Conservation (phyloP, 1,140 invertebrate genomes). For the Philaenus spumarius region DNA sequence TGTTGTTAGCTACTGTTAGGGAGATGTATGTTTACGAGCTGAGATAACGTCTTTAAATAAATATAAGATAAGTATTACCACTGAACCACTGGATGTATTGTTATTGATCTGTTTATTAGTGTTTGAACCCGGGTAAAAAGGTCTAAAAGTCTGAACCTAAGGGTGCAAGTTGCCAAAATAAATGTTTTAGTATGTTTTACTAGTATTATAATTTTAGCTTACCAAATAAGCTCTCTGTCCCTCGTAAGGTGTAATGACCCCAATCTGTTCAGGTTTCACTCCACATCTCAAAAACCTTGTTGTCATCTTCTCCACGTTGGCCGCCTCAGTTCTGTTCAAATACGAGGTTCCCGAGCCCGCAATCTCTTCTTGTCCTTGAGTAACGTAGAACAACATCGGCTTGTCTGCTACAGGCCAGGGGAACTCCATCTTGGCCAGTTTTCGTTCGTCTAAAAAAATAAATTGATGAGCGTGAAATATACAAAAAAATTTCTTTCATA, state of each 20-base stretch:
- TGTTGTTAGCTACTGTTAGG: no score
- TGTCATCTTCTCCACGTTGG: slow-evolving; percentile 96
- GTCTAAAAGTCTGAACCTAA: no score
- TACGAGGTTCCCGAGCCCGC: slow-evolving; percentile 97
- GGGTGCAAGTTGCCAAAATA: no score
- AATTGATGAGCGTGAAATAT: background rate
- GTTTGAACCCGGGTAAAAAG: no score
- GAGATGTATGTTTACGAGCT: no score
- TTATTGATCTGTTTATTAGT: no score
- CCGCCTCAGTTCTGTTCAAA: slow-evolving; percentile 95
- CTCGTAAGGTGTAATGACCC: slow-evolving; percentile 99
- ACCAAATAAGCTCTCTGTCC: slow-evolving; percentile 96
- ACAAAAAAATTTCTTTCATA: background rate
- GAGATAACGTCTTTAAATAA: no score
- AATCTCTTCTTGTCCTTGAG: slow-evolving; percentile 97
- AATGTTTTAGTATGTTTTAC: no score
- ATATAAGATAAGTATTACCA: no score
- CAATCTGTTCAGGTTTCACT: slow-evolving; percentile 96
- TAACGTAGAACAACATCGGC: slow-evolving; percentile 99
- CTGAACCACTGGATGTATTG: no score
- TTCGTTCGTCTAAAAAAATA: slow-evolving; percentile 66
- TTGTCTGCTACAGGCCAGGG: slow-evolving; percentile 95
- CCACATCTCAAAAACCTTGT: slow-evolving; percentile 90
- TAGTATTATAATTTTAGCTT: no score
- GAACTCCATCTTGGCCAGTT: slow-evolving; percentile 88